Percentiles rank a stretch among this genome's conserved stretches.
Evolutionary conservation across 2,113 vertebrate species (phyloP).

Genomic region (Rhabdomys dilectus): DNA sequence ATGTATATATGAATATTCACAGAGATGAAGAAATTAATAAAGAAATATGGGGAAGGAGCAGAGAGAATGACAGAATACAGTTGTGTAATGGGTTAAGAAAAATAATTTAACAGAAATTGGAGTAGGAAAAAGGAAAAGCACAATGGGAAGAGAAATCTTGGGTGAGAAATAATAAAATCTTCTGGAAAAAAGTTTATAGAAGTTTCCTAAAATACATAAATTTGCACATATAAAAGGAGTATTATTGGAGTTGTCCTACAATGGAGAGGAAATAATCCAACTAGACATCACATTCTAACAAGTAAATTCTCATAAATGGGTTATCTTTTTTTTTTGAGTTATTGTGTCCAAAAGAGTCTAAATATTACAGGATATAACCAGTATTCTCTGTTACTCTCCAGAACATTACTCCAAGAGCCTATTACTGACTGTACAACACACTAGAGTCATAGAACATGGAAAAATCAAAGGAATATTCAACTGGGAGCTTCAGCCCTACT

Average conservation of each 20-base stretch:
- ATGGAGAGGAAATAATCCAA: background rate
- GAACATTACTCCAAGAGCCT: background rate
- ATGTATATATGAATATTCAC: background rate
- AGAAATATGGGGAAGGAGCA: background rate
- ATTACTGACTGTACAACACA: too few species aligned
- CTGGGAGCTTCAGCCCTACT: background rate
- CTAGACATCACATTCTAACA: background rate
- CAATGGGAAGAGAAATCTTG: background rate
- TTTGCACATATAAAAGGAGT: background rate
- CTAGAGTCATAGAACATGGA: too few species aligned
- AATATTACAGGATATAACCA: background rate
- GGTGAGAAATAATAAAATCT: background rate
- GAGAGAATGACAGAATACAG: background rate
- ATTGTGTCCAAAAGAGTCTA: background rate
- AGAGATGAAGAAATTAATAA: background rate
- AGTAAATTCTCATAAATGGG: background rate
- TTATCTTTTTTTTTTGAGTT: background rate
- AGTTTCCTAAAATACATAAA: background rate
- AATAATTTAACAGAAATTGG: background rate
- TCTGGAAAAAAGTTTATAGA: background rate
- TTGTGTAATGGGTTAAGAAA: background rate
- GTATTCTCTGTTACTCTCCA: background rate
- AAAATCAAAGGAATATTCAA: too few species aligned
- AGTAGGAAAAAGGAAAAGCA: background rate
- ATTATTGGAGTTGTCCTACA: background rate